Conservation (phyloP, 1,140 invertebrate species). For the Adelges cooleyi region DNA sequence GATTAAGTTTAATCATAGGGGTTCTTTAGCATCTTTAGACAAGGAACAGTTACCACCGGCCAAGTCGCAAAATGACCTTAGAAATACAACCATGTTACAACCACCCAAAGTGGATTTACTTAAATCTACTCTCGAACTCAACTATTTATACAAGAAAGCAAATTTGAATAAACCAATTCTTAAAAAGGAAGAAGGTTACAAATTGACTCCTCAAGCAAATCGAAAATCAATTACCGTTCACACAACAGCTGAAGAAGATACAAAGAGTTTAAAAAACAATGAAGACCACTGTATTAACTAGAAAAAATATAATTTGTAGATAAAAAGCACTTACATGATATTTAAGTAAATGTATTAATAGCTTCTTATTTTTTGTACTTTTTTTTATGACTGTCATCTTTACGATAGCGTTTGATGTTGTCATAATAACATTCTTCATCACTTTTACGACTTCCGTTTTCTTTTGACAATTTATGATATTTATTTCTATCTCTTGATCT, state of each 20-base stretch:
- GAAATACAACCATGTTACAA: conserved; percentile 16
- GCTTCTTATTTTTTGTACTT: background rate
- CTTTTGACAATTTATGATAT: background rate
- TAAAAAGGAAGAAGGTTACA: conserved; percentile 6
- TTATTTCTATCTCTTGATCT: background rate
- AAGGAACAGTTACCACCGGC: conserved; percentile 31
- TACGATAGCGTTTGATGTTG: background rate
- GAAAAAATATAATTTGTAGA: background rate
- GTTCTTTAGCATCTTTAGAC: conserved; percentile 49
- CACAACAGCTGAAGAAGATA: conserved; percentile 13
- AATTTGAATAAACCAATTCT: conserved; percentile 14
- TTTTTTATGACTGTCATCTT: background rate
- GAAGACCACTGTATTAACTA: background rate
- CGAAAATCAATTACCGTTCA: conserved; percentile 1
- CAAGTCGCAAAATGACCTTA: conserved; percentile 27
- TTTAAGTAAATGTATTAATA: background rate
- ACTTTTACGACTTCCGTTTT: background rate
- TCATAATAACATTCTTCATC: background rate
- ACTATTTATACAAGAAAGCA: conserved; percentile 24
- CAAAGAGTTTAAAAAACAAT: background rate
- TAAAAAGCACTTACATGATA: background rate
- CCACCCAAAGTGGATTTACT: conserved; percentile 22
- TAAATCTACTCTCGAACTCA: conserved; percentile 28
- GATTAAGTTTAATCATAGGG: conserved; percentile 58
- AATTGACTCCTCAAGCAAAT: background rate